Percentiles rank a stretch among this genome's conserved stretches.
Conservation (phyloP, 1,140 invertebrate genomes). For the Batillaria attramentaria region DNA sequence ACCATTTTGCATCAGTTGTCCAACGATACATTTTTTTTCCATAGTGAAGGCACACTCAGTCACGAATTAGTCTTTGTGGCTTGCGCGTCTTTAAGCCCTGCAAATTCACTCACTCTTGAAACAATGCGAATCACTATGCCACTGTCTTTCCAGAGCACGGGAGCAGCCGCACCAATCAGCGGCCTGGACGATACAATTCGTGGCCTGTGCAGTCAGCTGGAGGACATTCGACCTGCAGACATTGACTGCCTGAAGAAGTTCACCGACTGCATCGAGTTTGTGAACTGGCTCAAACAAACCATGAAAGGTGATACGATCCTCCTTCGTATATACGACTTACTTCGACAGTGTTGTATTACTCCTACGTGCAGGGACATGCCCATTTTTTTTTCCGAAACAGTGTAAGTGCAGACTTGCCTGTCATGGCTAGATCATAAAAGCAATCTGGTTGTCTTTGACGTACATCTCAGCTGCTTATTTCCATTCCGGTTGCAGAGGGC, state of each 20-base stretch:
- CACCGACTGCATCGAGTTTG: constrained; percentile 43
- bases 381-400: background rate
- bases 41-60: too few relatives aligned
- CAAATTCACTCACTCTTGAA: too few relatives aligned
- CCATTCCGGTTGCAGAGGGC: constrained; percentile 44
- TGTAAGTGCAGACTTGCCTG: background rate
- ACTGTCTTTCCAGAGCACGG: too few relatives aligned
- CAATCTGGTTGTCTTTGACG: constrained; percentile 9
- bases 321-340: background rate
- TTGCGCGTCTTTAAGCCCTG: too few relatives aligned
- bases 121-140: too few relatives aligned
- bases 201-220: constrained; percentile 42
- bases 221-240: constrained; percentile 40
- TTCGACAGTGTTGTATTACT: background rate
- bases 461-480: background rate
- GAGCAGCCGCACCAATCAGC: constrained; percentile 39
- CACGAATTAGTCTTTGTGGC: too few relatives aligned
- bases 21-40: too few relatives aligned
- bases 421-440: too few relatives aligned
- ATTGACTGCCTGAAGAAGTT: constrained; percentile 53
- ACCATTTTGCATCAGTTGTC: too few relatives aligned
- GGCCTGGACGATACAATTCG: constrained; percentile 46
- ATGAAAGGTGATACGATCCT: constrained; percentile 48
- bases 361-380: too few relatives aligned
- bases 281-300: constrained; percentile 57